These are phyloP conservation scores for Trichopria drosophilae DNA, from an alignment of 2,888 invertebrate genomes.

Conservation along the genomic window DNA sequence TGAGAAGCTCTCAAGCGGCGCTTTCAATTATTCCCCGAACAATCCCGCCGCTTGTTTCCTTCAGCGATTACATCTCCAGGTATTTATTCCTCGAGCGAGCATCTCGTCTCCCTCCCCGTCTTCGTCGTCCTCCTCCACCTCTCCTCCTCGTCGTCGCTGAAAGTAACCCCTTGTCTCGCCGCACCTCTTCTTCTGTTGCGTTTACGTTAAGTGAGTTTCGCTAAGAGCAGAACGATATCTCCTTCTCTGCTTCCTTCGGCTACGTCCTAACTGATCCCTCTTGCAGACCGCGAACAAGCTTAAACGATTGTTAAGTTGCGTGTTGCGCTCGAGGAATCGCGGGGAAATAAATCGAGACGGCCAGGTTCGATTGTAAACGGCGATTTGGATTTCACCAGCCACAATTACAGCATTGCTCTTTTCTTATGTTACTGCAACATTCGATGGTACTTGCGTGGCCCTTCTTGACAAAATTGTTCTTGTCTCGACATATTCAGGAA, in stretches of 20 bases:
- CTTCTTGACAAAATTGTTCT: no score
- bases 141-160: constrained; percentile 30
- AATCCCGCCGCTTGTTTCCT: constrained; percentile 59
- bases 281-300: constrained; percentile 8
- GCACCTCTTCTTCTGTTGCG: no score
- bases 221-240: constrained; percentile 9
- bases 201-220: no score
- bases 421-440: no score
- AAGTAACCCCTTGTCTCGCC: constrained; percentile 2
- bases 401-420: no score
- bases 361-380: no score
- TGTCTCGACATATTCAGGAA: no score
- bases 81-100: constrained; percentile 54
- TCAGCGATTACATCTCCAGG: constrained; percentile 58
- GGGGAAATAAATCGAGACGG: constrained; percentile 9
- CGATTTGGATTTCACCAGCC: constrained; percentile 15
- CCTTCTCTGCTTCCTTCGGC: constrained; percentile 1
- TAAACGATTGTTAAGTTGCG: constrained; percentile 21
- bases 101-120: constrained; percentile 24
- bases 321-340: not conserved
- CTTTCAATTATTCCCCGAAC: constrained; percentile 59
- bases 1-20: constrained; percentile 57
- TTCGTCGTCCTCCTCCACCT: constrained; percentile 35
- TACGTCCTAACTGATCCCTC: constrained; percentile 9
- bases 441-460: no score